Evolutionary conservation across 2,888 invertebrate species (phyloP).

Genomic region (Listrodromus nycthemerus): DNA sequence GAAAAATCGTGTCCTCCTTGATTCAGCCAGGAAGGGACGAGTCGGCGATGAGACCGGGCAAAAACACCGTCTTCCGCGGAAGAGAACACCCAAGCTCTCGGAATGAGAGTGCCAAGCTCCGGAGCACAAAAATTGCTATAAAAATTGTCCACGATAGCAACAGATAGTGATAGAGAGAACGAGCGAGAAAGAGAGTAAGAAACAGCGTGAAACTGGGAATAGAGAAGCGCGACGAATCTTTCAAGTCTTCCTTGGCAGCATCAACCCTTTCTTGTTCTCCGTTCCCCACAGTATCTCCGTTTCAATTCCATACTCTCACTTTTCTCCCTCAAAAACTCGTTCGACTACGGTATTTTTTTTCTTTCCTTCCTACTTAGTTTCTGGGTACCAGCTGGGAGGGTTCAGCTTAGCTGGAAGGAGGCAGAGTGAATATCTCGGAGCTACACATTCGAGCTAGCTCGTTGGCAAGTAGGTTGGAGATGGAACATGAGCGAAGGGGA

Average conservation of each 20-base stretch:
- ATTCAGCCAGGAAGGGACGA: neutral
- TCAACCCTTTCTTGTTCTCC: neutral
- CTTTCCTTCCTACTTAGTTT: neutral
- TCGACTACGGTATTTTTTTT: neutral
- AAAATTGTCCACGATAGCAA: neutral
- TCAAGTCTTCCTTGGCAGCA: conserved; percentile 17
- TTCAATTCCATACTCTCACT: conserved; percentile 23
- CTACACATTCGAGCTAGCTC: conserved; percentile 13
- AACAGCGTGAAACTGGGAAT: neutral
- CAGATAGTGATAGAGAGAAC: neutral
- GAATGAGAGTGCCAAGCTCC: conserved; percentile 1
- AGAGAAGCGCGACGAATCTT: conserved; percentile 15
- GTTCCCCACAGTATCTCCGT: neutral
- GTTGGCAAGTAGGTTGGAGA: conserved; percentile 50
- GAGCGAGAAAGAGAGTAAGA: neutral
- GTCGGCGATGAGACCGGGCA: conserved; percentile 3
- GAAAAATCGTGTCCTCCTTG: neutral
- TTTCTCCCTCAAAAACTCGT: conserved; percentile 3
- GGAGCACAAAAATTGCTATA: conserved; percentile 4
- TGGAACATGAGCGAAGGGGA: conserved; percentile 36
- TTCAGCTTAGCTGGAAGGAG: neutral
- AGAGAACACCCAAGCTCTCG: conserved; percentile 5
- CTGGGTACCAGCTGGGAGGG: conserved; percentile 31
- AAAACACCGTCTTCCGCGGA: conserved; percentile 14
- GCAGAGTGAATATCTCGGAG: conserved; percentile 40